These are phyloP conservation scores for Naja naja DNA, from an alignment of 2,113 vertebrate species.

Conservation along the genomic window DNA sequence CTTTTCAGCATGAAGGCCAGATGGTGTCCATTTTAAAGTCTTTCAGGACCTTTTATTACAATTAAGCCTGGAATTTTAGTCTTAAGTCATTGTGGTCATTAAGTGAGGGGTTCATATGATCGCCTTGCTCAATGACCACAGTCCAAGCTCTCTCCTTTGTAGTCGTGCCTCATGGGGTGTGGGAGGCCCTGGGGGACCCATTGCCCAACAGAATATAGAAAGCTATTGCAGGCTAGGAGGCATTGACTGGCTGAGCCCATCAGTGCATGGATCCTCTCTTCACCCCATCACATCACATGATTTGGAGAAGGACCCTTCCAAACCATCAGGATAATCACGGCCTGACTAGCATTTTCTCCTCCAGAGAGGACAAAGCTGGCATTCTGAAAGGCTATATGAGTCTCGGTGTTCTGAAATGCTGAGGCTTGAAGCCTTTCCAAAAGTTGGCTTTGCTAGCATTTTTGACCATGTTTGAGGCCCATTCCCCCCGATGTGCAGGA, in stretches of 20 bases:
- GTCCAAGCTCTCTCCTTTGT: neutral
- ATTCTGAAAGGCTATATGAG: neutral
- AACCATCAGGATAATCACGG: neutral
- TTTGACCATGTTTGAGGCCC: neutral
- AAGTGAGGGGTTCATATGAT: neutral
- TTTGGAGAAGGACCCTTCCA: neutral
- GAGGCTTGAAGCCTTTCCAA: neutral
- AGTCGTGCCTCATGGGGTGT: neutral
- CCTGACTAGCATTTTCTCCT: neutral
- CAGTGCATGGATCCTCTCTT: neutral
- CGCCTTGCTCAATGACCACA: neutral
- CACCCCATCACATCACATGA: neutral
- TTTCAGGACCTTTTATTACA: neutral
- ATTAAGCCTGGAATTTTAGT: neutral
- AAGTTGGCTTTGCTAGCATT: neutral
- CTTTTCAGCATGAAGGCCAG: neutral
- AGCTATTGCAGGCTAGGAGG: neutral
- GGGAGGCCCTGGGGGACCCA: neutral
- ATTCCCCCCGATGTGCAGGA: neutral
- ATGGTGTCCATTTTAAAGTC: neutral
- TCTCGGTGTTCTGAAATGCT: neutral
- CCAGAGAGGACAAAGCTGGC: neutral
- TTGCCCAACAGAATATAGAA: neutral
- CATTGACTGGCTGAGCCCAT: neutral
- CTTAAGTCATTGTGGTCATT: neutral